Evolutionary conservation across 2,888 invertebrate species (phyloP), one percentile per base, ranked within the genome.

Genomic region (Troides oblongomaculatus): DNA sequence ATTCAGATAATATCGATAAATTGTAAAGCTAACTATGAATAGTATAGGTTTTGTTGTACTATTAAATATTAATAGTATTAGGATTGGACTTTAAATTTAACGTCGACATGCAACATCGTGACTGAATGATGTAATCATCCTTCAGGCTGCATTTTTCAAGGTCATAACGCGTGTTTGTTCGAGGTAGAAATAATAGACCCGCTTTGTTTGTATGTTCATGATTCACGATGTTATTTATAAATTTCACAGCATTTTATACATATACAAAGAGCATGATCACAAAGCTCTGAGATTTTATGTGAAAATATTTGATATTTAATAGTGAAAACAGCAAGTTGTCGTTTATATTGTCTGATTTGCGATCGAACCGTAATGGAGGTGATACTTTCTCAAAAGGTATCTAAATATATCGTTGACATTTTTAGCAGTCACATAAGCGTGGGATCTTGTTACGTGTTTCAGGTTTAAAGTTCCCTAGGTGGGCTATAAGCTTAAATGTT

Each of bases 121-220:
- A 57, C 64, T 12, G 21, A 39, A 57, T 12, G 56, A 25, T 64
- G 64, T 57, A 12, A 64, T 39, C 39, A 57, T 39, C 30, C 7
- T 39, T 63, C 53, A 63, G 53, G 53, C 57, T 64, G 64, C 64
- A 64, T 64, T 64, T n/a, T 64, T 39, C 23, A 21, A 64, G 57
- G 57, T 30, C 63, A 64, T 53, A 36, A 39, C 39, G 21, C 36
- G 21, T 64, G 64, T 64, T 64, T 53, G 5, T 3, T 53, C n/a
- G 21, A 21, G 39, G 43, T 62, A 62, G 23, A 58, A 58, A 23
- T 58, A 23, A 23, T 58, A 10, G 14, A n/a, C 57, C 1, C 0
- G 23, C 57, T 58, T 25, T 23, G 23, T 58, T 21, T 23, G 57
- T 58, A 23, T 23, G n/a, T n/a, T 58, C 18, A 46, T 46, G 21